A percentile compares a stretch with the other conserved stretches of the same genome.
phyloP scores from a whole-genome alignment of 2,888 invertebrate species.

The Tetragonisca angustula region DNA sequence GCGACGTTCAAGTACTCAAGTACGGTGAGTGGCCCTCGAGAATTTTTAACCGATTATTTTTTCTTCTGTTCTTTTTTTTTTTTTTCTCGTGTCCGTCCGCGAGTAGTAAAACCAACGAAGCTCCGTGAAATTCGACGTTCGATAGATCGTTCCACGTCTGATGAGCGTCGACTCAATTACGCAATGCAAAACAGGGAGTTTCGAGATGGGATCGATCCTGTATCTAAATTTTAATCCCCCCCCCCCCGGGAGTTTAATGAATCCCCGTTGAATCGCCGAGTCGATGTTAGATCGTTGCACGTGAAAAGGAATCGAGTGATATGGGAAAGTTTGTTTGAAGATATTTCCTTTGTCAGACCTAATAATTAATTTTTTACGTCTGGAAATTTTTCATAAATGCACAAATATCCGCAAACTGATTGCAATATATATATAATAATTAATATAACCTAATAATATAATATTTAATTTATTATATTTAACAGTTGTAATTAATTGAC shows the following conservation, averaged over 20 bases:
- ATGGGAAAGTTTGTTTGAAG: no score
- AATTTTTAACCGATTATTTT: neutral
- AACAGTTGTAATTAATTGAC: no score
- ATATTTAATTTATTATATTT: no score
- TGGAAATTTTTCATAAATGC: no score
- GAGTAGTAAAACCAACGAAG: neutral
- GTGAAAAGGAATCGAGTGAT: no score
- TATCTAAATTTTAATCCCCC: conserved; percentile 44
- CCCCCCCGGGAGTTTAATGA: conserved; percentile 35
- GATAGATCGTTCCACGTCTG: conserved; percentile 29
- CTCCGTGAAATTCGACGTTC: conserved; percentile 45
- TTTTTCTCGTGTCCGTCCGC: no score
- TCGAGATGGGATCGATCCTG: conserved; percentile 9
- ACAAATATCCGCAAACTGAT: no score
- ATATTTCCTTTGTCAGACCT: no score
- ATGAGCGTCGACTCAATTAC: conserved; percentile 47
- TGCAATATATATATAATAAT: no score
- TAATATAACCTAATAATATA: no score
- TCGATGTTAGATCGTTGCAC: neutral
- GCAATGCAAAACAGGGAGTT: conserved; percentile 47
- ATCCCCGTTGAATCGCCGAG: neutral
- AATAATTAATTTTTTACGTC: no score
- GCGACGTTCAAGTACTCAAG: conserved; percentile 85
- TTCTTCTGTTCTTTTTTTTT: neutral
- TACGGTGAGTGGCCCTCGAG: conserved; percentile 75